phyloP scores from a whole-genome alignment of 2,797 vertebrate genomes.

The Tarsius wallacei region DNA sequence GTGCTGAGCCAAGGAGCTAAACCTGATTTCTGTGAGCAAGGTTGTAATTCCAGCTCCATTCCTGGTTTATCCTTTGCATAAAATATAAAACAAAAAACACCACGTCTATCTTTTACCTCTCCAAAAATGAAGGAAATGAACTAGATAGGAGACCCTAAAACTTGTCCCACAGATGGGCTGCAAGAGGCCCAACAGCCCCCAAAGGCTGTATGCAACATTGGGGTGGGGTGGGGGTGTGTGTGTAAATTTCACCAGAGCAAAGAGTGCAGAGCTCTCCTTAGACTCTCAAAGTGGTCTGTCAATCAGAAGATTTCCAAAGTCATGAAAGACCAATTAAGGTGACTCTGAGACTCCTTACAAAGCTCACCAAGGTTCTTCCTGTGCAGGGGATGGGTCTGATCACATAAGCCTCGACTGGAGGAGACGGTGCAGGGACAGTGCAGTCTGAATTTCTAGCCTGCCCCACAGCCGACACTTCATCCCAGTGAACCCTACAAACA shows the following conservation, averaged over 20 bases:
- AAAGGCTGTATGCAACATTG: rapidly evolving
- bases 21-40: neutral
- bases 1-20: no score
- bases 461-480: neutral
- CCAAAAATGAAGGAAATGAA: neutral
- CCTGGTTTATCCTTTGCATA: neutral
- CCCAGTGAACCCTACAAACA: rapidly evolving
- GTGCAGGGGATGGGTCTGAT: neutral
- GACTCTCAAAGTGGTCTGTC: neutral
- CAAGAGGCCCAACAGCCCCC: neutral
- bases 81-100: neutral
- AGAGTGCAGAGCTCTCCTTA: neutral
- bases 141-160: rapidly evolving
- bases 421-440: neutral
- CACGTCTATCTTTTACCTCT: rapidly evolving
- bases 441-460: neutral
- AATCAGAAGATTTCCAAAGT: neutral
- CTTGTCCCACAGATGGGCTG: neutral
- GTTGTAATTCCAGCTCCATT: no score
- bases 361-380: neutral
- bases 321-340: rapidly evolving
- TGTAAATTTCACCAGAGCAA: neutral
- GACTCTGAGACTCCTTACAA: neutral
- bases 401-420: neutral
- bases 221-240: no score